Evolutionary conservation across 2,113 vertebrate genomes (phyloP).

Genomic region (Alligator mississippiensis): DNA sequence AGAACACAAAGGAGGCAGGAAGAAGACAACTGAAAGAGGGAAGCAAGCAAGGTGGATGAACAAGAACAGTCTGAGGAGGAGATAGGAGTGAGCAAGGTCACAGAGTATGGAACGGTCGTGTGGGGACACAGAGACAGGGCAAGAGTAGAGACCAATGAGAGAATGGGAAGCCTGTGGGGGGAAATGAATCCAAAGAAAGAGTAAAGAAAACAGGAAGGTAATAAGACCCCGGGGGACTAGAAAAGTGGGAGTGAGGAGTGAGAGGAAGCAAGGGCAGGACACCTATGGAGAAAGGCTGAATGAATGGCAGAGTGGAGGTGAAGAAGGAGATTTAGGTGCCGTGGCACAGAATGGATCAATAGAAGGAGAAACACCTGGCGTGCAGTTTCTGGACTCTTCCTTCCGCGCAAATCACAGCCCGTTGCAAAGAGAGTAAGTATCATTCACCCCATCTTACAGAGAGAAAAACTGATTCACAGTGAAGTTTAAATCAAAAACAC

Average conservation of each 20-base stretch:
- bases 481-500: not conserved
- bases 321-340: not conserved
- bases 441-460: not conserved
- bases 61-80: too few relatives aligned
- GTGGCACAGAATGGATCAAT: not conserved
- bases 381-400: not conserved
- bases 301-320: not conserved
- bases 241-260: not conserved
- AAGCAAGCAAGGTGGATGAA: not conserved
- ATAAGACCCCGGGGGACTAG: not conserved
- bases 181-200: not conserved
- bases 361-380: not conserved
- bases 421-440: not conserved
- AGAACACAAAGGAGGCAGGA: not conserved
- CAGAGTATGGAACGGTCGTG: not conserved
- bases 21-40: not conserved
- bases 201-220: not conserved
- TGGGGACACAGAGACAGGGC: not conserved
- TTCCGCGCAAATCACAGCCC: not conserved
- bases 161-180: not conserved
- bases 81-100: not conserved
- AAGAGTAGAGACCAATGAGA: not conserved
- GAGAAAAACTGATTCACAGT: not conserved
- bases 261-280: not conserved
- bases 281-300: not conserved